These are phyloP conservation scores for Cosmia trapezina DNA, from an alignment of 2,888 invertebrate genomes.

Conservation along the genomic window DNA sequence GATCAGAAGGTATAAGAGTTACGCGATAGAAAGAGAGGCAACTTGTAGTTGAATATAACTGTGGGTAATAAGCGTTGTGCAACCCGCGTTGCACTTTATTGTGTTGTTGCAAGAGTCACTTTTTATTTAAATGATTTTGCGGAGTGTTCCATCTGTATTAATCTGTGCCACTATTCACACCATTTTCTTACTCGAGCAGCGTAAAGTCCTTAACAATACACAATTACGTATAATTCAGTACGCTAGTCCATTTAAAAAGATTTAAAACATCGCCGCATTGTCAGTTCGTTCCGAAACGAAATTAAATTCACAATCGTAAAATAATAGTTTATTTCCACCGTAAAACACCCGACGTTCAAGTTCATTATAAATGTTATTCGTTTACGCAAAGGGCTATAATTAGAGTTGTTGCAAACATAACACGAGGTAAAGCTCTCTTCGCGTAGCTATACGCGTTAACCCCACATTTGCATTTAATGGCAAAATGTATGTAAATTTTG, in stretches of 20 bases:
- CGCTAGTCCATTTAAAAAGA: conserved; percentile 29
- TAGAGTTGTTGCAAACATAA: conserved; percentile 55
- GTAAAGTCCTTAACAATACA: conserved; percentile 27
- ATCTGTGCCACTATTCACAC: too few species aligned
- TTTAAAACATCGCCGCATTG: conserved; percentile 35
- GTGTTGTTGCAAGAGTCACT: too few species aligned
- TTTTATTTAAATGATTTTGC: too few species aligned
- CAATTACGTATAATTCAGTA: conserved; percentile 24
- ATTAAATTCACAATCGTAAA: conserved; percentile 41
- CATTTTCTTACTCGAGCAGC: conserved; percentile 8
- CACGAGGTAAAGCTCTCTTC: conserved; percentile 23
- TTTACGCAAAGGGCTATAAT: conserved; percentile 55
- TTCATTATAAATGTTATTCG: conserved; percentile 52
- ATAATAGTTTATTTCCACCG: conserved; percentile 13
- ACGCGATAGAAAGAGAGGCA: too few species aligned
- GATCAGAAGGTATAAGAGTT: too few species aligned
- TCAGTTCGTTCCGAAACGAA: conserved; percentile 17
- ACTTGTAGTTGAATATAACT: too few species aligned
- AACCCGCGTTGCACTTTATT: too few species aligned
- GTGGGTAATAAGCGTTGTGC: too few species aligned
- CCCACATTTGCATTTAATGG: conserved; percentile 64
- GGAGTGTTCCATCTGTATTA: too few species aligned
- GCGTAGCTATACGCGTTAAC: conserved; percentile 31
- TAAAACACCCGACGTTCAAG: conserved; percentile 22
- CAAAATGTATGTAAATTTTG: conserved; percentile 63